Evolutionary conservation across 2,113 vertebrate genomes (phyloP).

Genomic region (Panthera tigris): DNA sequence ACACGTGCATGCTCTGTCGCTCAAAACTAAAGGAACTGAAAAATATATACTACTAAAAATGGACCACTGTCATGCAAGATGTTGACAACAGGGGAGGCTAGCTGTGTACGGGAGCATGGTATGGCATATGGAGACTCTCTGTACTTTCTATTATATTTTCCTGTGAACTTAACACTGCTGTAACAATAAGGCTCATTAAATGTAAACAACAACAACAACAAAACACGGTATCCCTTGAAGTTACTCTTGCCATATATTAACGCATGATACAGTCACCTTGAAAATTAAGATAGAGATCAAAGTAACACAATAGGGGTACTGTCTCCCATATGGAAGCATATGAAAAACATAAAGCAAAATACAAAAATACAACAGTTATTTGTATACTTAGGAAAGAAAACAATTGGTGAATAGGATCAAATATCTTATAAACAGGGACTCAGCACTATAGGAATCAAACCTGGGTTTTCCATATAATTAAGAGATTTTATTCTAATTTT

Average conservation of each 20-base stretch:
- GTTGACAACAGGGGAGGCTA: not conserved
- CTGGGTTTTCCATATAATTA: no score
- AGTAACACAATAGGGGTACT: not conserved
- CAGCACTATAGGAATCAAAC: no score
- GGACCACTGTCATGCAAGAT: no score
- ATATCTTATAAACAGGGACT: no score
- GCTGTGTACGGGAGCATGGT: fast-evolving
- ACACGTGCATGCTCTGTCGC: no score
- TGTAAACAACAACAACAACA: no score
- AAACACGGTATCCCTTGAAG: not conserved
- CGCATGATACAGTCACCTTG: not conserved
- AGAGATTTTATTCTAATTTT: no score
- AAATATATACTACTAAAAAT: no score
- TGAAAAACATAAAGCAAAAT: constrained; percentile 5
- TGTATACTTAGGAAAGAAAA: no score
- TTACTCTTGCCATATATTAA: not conserved
- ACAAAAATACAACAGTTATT: no score
- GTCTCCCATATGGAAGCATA: not conserved
- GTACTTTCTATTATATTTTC: not conserved
- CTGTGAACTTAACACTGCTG: not conserved
- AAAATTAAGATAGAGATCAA: not conserved
- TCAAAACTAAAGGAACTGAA: no score
- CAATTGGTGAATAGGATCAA: no score
- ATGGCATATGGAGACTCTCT: not conserved
- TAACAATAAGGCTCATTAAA: not conserved